These are phyloP conservation scores for Antrozous pallidus DNA, from an alignment of 2,797 vertebrate species.

Conservation along the genomic window DNA sequence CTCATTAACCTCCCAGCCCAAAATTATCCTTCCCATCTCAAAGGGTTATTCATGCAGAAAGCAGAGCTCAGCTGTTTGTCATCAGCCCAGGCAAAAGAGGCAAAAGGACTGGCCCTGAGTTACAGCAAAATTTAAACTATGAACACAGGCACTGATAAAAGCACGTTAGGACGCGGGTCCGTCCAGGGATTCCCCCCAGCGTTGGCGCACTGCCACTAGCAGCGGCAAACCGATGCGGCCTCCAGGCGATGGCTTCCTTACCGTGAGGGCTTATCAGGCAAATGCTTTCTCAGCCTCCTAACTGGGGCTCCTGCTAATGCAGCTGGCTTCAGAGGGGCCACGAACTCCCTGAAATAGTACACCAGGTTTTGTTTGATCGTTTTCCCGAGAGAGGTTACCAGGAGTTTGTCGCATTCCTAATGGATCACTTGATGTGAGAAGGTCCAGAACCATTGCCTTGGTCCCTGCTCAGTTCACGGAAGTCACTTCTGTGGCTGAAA, in stretches of 20 bases:
- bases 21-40: background rate
- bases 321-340: background rate
- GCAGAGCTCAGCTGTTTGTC: background rate
- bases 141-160: too few relatives aligned
- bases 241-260: background rate
- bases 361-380: background rate
- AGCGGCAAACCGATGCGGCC: background rate
- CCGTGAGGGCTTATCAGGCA: background rate
- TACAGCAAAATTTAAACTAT: background rate
- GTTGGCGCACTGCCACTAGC: too few relatives aligned
- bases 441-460: background rate
- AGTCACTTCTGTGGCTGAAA: background rate
- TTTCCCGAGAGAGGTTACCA: background rate
- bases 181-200: background rate
- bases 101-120: background rate
- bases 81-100: background rate
- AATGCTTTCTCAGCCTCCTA: background rate
- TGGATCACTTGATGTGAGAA: background rate
- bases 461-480: background rate
- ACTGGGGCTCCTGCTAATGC: background rate
- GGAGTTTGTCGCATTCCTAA: background rate
- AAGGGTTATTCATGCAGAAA: background rate
- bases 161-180: background rate
- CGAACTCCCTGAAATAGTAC: background rate
- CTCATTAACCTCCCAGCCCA: background rate